Evolutionary conservation across 2,888 invertebrate species (phyloP), one percentile per base, ranked within the genome.

Genomic region (Holacanthella duospinosa): DNA sequence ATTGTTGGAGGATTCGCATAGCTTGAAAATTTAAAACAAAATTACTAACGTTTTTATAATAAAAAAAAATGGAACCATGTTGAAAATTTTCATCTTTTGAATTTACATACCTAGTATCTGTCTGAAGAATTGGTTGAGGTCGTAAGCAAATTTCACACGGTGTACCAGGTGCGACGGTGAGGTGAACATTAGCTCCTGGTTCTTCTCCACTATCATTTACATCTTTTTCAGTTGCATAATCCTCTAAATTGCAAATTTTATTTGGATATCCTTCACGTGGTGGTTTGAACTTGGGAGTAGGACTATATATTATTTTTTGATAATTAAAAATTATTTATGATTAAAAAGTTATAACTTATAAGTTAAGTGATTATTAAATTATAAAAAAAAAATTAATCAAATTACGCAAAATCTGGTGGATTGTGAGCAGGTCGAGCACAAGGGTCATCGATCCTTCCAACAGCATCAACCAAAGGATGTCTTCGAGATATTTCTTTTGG

Each of bases 181-280:
- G 53, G 53, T 28, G 54, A 9, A 57, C 55, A 21, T 44, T 54
- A 29, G 29, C 61, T 44, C 60, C 60, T 4, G 43, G 3, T 1
- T 55, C 21, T 6, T 24, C 58, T 29, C 56, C 61, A 19, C 6
- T 9, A 12, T 43, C 55, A 55, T 36, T 53, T 16, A 29, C 36
- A 4, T 59, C 55, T 43, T 63, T 59, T 9, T 27, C 24, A 9
- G 58, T 43, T 48, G 63, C 55, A 29, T 69, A 70, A 25, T 72
- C 69, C 21, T 65, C 65, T 29, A 69, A 19, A n/a, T 66, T 54
- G 36, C 72, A 72, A 43, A 69, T 53, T 25, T 68, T 58, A 55
- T 66, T 69, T 25, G 71, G 71, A 28, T 66, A 69, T 1, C 72
- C 72, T 66, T 72, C 69, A 24, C 64, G 61, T n/a, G 68, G 69